A percentile compares a stretch with the other conserved stretches of the same genome.
phyloP scores from a whole-genome alignment of 2,797 vertebrate genomes.

The Sylvilagus floridanus region DNA sequence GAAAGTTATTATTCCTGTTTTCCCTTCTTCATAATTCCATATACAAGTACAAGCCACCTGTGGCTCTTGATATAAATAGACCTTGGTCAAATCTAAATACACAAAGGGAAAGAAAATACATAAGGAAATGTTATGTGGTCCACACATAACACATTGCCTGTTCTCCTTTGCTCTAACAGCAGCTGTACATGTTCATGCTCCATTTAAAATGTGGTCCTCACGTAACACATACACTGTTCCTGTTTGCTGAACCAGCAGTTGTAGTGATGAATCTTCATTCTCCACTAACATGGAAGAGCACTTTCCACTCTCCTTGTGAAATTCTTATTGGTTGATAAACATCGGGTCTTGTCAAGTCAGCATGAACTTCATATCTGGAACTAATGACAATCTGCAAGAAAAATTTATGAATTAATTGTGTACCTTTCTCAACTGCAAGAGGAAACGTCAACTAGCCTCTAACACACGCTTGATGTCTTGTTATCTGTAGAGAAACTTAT shows the following conservation, averaged over 20 bases:
- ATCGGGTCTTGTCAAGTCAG: background rate
- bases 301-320: constrained; percentile 9
- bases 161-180: background rate
- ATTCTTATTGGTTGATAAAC: constrained; percentile 55
- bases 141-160: background rate
- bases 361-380: background rate
- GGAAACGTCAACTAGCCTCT: constrained; percentile 10
- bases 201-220: background rate
- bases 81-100: background rate
- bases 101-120: background rate
- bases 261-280: background rate
- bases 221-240: background rate
- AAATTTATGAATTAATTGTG: constrained; percentile 25
- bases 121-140: background rate
- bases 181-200: background rate
- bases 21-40: background rate
- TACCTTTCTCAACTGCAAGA: background rate
- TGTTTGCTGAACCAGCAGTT: background rate
- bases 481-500: constrained; percentile 3
- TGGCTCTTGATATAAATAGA: background rate
- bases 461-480: background rate
- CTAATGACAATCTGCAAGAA: background rate
- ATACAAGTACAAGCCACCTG: background rate
- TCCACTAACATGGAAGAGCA: background rate
- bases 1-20: background rate